Evolutionary conservation across 2,113 vertebrate genomes (phyloP).

Genomic region (Muntiacus reevesi): DNA sequence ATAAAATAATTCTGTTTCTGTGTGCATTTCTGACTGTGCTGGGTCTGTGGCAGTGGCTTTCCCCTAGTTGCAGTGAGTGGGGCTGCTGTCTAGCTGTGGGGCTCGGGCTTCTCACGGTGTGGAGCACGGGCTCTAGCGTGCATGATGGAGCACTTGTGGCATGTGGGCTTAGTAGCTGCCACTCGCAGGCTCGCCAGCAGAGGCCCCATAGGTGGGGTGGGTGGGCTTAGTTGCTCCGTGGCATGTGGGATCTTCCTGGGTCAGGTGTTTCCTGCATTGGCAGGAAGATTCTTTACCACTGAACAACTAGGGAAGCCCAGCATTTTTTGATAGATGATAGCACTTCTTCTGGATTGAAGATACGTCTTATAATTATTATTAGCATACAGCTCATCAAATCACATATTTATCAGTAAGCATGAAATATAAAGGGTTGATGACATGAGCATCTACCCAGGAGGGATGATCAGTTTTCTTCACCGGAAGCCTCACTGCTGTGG

Average conservation of each 20-base stretch:
- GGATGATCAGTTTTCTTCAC: neutral
- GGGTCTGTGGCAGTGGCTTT: neutral
- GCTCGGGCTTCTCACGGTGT: neutral
- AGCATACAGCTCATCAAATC: neutral
- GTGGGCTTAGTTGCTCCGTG: fast-evolving
- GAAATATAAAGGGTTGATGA: neutral
- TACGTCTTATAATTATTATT: neutral
- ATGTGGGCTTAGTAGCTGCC: neutral
- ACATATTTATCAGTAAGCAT: neutral
- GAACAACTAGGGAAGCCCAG: neutral
- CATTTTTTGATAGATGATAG: neutral
- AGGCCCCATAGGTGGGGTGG: neutral
- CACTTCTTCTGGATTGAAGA: neutral
- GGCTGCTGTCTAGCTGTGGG: neutral
- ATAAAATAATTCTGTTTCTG: neutral
- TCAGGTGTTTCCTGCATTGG: neutral
- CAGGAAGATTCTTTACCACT: neutral
- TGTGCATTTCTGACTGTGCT: fast-evolving
- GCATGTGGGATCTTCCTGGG: fast-evolving
- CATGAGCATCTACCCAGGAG: neutral
- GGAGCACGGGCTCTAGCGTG: fast-evolving
- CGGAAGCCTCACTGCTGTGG: neutral
- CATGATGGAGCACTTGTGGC: neutral
- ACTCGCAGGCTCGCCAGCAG: fast-evolving
- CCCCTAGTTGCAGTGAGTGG: neutral